Evolutionary conservation across 2,113 vertebrate genomes (phyloP), one percentile per base, ranked within the genome.

Genomic region (Triplophysa siluroides): DNA sequence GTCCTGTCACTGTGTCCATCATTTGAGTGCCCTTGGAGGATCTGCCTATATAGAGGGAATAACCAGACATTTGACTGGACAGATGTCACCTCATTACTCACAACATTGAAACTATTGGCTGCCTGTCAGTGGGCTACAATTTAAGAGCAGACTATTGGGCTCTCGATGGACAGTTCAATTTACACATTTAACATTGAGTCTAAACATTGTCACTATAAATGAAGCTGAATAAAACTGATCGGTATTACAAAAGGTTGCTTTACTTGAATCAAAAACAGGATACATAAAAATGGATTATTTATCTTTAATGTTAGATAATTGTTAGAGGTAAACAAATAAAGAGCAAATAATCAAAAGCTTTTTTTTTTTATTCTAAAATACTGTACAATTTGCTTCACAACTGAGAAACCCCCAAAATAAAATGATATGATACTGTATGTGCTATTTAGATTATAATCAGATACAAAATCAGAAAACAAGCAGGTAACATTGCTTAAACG

Each of bases 81-180:
- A 87, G 86, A 87, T 85, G 86, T 87, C 82, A 75, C 54, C 16
- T 78, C 71, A 85, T 85, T 68, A 85, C 56, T 85, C 86, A 87
- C 82, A 68, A 54, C 70, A 50, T 11, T 60, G 71, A 76, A 75
- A 78, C 79, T 71, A 82, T 80, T 76, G 79, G 74, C 52, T 54
- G 73, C 81, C 67, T 85, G 81, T 81, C 83, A 75, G 71, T 58
- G 60, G 54, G 68, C 21, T 69, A 47, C 72, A 78, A 67, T 70
- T 52, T 56, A 33, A 58, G 81, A 78, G 52, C 60, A 66, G 69
- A 65, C 75, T 29, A 78, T 60, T 19, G 69, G 47, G 38, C 19
- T 71, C 21, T 75, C 21, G 43, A 69, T 33, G 19, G 68, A 64
- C 50, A 47, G 61, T 45, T 70, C 58, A 56, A 33, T 81, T 74